These are phyloP conservation scores for Pygoscelis adeliae DNA, from an alignment of 2,113 vertebrate species.

Conservation along the genomic window DNA sequence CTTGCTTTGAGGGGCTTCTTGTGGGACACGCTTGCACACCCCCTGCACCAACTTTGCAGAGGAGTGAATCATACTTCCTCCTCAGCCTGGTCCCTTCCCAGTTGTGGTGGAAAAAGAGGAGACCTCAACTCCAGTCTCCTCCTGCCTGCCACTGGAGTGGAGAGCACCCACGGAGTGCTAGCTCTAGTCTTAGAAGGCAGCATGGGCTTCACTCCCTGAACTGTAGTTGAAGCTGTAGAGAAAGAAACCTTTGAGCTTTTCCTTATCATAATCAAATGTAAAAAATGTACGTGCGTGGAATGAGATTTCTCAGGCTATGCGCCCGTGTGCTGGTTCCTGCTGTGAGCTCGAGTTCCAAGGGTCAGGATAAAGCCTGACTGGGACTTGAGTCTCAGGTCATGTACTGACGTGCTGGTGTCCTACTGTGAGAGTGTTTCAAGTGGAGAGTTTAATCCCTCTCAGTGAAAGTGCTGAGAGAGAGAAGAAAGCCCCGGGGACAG, in stretches of 20 bases:
- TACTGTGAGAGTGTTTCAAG: background rate
- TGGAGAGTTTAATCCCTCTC: background rate
- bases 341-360: background rate
- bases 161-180: background rate
- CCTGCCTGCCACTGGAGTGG: background rate
- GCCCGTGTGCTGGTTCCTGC: background rate
- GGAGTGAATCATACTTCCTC: background rate
- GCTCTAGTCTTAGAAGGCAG: background rate
- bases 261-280: background rate
- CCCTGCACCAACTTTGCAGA: background rate
- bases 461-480: background rate
- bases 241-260: background rate
- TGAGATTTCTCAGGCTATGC: background rate
- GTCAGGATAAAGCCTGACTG: background rate
- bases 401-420: background rate
- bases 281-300: background rate
- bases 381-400: background rate
- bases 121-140: background rate
- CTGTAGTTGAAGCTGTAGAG: background rate
- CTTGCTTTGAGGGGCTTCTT: background rate
- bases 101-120: background rate
- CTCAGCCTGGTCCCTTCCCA: background rate
- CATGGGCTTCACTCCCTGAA: fast-evolving
- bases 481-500: background rate
- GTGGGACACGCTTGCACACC: background rate